phyloP scores from a whole-genome alignment of 2,888 invertebrate species.

The Leistus spinibarbis region DNA sequence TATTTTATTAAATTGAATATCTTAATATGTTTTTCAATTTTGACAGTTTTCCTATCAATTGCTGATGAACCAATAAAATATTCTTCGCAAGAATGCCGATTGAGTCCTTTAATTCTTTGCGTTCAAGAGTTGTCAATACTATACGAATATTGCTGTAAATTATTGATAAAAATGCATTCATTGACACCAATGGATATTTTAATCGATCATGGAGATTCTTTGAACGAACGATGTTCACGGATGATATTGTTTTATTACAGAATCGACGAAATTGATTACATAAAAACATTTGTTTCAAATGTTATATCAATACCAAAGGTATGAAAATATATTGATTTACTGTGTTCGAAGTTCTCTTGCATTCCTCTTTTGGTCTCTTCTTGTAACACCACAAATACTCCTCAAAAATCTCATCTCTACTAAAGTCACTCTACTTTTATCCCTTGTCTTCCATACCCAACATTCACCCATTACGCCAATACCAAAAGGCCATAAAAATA shows the following conservation, averaged over 20 bases:
- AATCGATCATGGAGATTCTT: slow-evolving; percentile 86
- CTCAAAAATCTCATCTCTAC: too few species aligned
- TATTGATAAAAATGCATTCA: slow-evolving; percentile 93
- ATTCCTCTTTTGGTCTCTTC: too few species aligned
- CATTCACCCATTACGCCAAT: too few species aligned
- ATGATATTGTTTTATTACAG: slow-evolving; percentile 92
- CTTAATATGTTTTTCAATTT: slow-evolving; percentile 66
- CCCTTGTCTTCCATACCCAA: too few species aligned
- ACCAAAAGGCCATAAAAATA: too few species aligned
- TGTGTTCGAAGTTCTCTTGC: too few species aligned
- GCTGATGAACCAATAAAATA: slow-evolving; percentile 96
- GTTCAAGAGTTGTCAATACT: slow-evolving; percentile 95
- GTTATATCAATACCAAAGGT: slow-evolving; percentile 91
- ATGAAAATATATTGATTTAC: slow-evolving; percentile 54
- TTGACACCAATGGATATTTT: slow-evolving; percentile 89
- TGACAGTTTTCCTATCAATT: slow-evolving; percentile 91
- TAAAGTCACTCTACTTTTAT: too few species aligned
- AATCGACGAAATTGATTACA: slow-evolving; percentile 94
- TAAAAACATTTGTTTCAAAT: slow-evolving; percentile 86
- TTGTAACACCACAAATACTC: too few species aligned
- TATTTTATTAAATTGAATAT: too few species aligned
- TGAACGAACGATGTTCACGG: slow-evolving; percentile 85
- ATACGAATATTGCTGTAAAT: slow-evolving; percentile 95
- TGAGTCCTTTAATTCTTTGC: slow-evolving; percentile 93
- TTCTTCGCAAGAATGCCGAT: slow-evolving; percentile 92